A percentile compares a stretch with the other conserved stretches of the same genome.
Evolutionary conservation across 2,113 vertebrate genomes (phyloP).

Genomic region (Mormyrus iriodes): DNA sequence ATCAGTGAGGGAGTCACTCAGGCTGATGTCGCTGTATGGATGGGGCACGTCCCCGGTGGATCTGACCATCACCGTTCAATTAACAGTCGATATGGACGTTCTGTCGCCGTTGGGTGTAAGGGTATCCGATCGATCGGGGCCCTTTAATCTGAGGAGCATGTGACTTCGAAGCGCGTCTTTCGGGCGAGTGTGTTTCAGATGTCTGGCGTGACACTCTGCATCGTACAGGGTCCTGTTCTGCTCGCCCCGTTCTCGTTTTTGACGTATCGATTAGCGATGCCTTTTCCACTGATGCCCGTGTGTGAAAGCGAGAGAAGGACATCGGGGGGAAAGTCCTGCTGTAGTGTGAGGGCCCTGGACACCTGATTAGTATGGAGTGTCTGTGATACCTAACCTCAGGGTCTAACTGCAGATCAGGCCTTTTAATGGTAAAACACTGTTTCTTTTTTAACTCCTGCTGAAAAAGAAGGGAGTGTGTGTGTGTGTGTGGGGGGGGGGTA

Average conservation of each 20-base stretch:
- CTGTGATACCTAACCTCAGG: slow-evolving; percentile 22
- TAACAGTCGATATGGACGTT: no score
- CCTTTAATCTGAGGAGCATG: not conserved
- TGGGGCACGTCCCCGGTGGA: not conserved
- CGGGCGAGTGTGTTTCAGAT: no score
- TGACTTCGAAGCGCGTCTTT: not conserved
- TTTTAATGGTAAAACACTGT: slow-evolving; percentile 30
- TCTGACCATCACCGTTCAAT: not conserved
- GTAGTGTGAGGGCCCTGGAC: not conserved
- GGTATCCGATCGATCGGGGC: not conserved
- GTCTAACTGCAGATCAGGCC: slow-evolving; percentile 30
- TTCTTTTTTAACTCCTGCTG: slow-evolving; percentile 28
- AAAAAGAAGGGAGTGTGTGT: not conserved
- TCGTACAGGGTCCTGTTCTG: not conserved
- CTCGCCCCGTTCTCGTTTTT: not conserved
- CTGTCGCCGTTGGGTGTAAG: not conserved
- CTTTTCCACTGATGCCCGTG: not conserved
- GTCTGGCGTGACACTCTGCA: not conserved
- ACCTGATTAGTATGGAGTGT: slow-evolving; percentile 22
- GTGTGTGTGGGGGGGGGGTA: slow-evolving; percentile 20
- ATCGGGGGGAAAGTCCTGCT: not conserved
- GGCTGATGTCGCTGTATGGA: not conserved
- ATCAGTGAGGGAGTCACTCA: not conserved
- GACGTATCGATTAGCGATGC: not conserved
- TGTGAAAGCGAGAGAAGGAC: not conserved